Evolutionary conservation across 1,140 invertebrate genomes (phyloP).

Genomic region (Sipha flava): DNA sequence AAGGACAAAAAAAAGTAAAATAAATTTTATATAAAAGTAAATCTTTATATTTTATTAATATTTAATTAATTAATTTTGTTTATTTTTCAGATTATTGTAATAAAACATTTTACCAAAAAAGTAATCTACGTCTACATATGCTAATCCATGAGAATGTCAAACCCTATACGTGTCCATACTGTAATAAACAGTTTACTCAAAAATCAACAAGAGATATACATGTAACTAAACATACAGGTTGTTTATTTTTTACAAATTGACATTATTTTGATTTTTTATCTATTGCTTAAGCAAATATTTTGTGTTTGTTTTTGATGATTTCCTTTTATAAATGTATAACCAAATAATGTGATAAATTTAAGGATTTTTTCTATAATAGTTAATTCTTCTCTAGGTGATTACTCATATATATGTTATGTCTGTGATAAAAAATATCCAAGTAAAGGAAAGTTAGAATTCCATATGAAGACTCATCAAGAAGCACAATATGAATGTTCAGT

Average conservation of each 20-base stretch:
- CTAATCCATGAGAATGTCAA: conserved; percentile 26
- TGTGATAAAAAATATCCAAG: conserved; percentile 27
- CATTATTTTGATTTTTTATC: neutral
- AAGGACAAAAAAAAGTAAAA: neutral
- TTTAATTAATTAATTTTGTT: neutral
- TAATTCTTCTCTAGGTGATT: neutral
- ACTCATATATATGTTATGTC: neutral
- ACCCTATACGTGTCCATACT: conserved; percentile 17
- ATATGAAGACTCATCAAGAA: conserved; percentile 30
- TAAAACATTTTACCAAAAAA: conserved; percentile 16
- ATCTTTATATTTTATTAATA: no score
- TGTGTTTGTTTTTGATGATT: neutral
- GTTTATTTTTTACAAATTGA: neutral
- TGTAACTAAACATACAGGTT: conserved; percentile 1
- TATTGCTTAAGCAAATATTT: neutral
- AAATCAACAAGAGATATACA: conserved; percentile 27
- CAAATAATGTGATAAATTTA: no score
- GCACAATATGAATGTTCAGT: neutral
- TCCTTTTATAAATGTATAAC: no score
- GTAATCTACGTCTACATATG: conserved; percentile 21
- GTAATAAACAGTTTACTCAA: conserved; percentile 13
- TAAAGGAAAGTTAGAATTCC: conserved; percentile 32
- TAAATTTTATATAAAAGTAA: neutral
- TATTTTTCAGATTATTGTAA: neutral
- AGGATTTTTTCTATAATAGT: neutral